phyloP scores from a whole-genome alignment of 2,797 vertebrate genomes.

The Parambassis ranga region DNA sequence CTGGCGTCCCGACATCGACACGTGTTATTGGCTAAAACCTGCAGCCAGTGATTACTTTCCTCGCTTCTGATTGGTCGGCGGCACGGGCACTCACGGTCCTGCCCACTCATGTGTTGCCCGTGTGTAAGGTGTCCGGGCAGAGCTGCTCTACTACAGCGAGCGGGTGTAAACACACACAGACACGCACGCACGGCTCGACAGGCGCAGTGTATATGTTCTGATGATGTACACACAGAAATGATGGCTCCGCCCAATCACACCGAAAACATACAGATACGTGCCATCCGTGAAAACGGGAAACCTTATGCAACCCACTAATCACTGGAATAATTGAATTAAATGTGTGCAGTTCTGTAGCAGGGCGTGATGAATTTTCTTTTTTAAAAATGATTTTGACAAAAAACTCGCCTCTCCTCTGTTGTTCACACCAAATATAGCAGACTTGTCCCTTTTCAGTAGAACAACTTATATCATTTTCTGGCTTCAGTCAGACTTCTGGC shows the following conservation, averaged over 20 bases:
- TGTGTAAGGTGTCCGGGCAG: conserved; percentile 54
- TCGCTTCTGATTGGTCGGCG: conserved; percentile 60
- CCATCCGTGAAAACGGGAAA: background rate
- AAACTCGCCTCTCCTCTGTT: no score
- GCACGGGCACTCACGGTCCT: conserved; percentile 30
- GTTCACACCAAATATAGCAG: no score
- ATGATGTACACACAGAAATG: background rate
- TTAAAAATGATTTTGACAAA: background rate
- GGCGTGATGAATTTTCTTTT: no score
- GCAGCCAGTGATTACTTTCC: conserved; percentile 68
- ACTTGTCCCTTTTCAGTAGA: no score
- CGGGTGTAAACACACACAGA: conserved; percentile 64
- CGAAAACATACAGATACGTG: background rate
- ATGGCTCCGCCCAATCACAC: background rate
- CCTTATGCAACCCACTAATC: conserved; percentile 22
- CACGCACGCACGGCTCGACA: conserved; percentile 8
- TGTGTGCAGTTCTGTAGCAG: background rate
- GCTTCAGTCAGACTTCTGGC: background rate
- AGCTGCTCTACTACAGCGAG: conserved; percentile 54
- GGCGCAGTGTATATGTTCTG: conserved; percentile 16
- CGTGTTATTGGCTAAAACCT: conserved; percentile 57
- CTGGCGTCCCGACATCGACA: conserved; percentile 32
- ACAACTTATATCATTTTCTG: background rate
- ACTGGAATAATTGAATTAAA: background rate
- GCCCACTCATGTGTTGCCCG: conserved; percentile 71